Base-by-base conservation (phyloP, 2,888 invertebrate genomes). In the Steinernema scapterisci region DNA sequence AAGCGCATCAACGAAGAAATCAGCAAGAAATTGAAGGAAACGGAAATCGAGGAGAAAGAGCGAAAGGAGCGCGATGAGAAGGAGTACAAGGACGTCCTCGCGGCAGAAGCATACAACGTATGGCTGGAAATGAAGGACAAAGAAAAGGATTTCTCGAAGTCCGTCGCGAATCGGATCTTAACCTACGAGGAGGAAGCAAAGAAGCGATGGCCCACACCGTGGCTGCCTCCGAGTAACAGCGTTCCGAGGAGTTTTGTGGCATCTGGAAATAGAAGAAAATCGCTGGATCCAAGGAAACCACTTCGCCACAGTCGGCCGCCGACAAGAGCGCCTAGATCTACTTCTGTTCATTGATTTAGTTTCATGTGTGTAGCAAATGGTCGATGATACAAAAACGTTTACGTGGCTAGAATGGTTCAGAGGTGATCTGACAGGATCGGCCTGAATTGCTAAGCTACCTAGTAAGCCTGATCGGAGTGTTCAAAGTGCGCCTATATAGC, bases 41-140 rank as follows among this genome's bases (percentile, higher is more conserved):
- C 13, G 3, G 45, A 80, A 48, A 51, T 44, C 21, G 45, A 46
- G n/a, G 70, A 72, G n/a, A 31, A 71, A 31, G 54, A 73, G 13
- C n/a, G 25, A n/a, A 11, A 45, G 16, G 38, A 63, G 25, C 6
- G 70, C 23, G 25, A 56, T 13, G 77, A 80, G 43, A 31, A 51
- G 27, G 74, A 72, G 9, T 71, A 74, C 21, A 80, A 78, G 38
- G 76, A 81, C 2, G 45, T 45, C 11, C 45, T 81, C 16, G 77
- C 79, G 7, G 16, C 72, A 31, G 79, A 79, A 31, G 79, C 79
- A 38, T 79, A 79, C 71, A 45, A 72, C 11, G 38, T 81, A 19
- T 79, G 79, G 79, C 38, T 81, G 52, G 73, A 81, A 11, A 81
- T 79, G 80, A 79, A 78, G 70, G 54, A 51, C n/a, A 74, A 81